Percentiles rank a stretch among this genome's conserved stretches.
These are phyloP conservation scores for Phortica variegata DNA, from an alignment of 1,140 invertebrate genomes.

Conservation along the genomic window DNA sequence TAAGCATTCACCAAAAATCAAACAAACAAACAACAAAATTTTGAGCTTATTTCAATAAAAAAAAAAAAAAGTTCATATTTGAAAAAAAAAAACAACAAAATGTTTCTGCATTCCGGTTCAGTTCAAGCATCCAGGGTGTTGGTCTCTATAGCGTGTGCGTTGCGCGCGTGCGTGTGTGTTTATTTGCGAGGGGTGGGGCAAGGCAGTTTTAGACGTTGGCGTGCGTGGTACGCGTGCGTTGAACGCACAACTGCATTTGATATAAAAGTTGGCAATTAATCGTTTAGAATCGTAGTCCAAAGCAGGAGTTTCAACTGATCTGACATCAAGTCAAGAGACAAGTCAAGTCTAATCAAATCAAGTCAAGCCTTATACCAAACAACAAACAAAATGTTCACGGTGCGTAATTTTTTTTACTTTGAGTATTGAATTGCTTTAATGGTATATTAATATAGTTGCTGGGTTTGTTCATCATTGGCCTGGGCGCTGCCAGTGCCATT, in stretches of 20 bases:
- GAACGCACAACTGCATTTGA: conserved; percentile 10
- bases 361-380: no score
- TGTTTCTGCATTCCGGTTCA: conserved; percentile 46
- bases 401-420: conserved; percentile 24
- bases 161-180: no score
- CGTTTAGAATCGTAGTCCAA: conserved; percentile 51
- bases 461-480: conserved; percentile 37
- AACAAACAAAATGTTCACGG: conserved; percentile 40
- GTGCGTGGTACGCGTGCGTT: no score
- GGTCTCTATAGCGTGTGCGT: no score
- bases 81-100: conserved; percentile 32
- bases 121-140: conserved; percentile 21
- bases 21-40: no score
- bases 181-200: conserved; percentile 22
- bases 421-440: background rate
- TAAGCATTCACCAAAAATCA: no score
- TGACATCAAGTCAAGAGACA: conserved; percentile 17
- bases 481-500: conserved; percentile 44
- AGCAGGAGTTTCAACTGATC: conserved; percentile 39
- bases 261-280: conserved; percentile 50
- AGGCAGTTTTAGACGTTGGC: conserved; percentile 5
- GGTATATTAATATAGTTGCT: conserved; percentile 27
- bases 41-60: no score
- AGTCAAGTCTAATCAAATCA: conserved; percentile 7
- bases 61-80: no score